These are phyloP conservation scores for Prosapia bicincta DNA, from an alignment of 2,888 invertebrate genomes.

Conservation along the genomic window DNA sequence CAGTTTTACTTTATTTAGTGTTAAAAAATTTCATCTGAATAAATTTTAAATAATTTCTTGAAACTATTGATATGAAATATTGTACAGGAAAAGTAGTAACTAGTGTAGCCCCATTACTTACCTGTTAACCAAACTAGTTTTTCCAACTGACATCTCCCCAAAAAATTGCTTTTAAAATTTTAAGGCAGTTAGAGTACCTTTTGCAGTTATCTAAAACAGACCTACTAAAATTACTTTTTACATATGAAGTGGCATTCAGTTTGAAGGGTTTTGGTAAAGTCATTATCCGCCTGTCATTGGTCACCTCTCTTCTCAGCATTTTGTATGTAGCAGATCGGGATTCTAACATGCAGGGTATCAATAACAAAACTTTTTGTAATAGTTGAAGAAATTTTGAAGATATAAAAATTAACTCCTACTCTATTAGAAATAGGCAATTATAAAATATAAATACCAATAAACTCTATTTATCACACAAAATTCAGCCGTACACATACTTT, in stretches of 20 bases:
- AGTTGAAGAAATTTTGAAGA: too few species aligned
- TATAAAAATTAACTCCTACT: too few species aligned
- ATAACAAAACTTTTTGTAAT: too few species aligned
- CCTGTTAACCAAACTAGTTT: conserved; percentile 73
- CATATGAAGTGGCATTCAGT: conserved; percentile 55
- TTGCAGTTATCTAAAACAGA: conserved; percentile 50
- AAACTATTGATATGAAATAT: too few species aligned
- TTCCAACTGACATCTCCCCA: conserved; percentile 73
- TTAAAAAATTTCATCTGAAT: neutral
- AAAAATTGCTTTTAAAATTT: conserved; percentile 67
- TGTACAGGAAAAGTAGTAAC: neutral
- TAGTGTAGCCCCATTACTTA: conserved; percentile 41
- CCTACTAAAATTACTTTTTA: conserved; percentile 53
- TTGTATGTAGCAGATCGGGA: conserved; percentile 49
- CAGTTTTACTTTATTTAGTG: conserved; percentile 6
- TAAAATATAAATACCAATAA: too few species aligned
- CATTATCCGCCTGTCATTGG: conserved; percentile 49
- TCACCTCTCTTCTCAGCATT: conserved; percentile 47
- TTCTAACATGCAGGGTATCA: too few species aligned
- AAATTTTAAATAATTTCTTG: too few species aligned
- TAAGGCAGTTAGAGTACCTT: conserved; percentile 50
- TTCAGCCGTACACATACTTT: too few species aligned
- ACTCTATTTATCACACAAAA: too few species aligned
- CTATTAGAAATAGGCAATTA: too few species aligned
- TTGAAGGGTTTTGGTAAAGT: conserved; percentile 57